Percentiles rank a stretch among this genome's conserved stretches.
phyloP scores from a whole-genome alignment of 2,888 invertebrate genomes.

The Polietes domitor region DNA sequence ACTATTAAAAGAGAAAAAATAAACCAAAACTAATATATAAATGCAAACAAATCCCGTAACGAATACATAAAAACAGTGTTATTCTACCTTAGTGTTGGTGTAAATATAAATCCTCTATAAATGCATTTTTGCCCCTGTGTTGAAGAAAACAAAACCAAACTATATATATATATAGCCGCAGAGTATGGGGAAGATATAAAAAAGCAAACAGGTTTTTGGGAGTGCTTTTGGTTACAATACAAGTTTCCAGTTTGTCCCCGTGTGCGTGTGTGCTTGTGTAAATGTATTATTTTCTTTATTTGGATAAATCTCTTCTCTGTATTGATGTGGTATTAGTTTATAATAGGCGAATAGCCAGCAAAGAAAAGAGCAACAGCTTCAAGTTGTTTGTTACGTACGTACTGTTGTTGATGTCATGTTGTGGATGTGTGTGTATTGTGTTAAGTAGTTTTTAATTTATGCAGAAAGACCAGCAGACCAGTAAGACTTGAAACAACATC shows the following conservation, averaged over 20 bases:
- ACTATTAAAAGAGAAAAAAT: background rate
- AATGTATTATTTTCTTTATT: background rate
- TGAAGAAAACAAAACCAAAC: background rate
- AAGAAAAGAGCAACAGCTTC: too few relatives aligned
- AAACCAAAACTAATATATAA: too few relatives aligned
- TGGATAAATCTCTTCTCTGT: too few relatives aligned
- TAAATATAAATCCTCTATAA: too few relatives aligned
- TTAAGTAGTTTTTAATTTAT: slow-evolving; percentile 49
- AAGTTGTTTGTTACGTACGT: too few relatives aligned
- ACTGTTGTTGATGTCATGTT: too few relatives aligned
- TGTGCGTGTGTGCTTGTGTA: slow-evolving; percentile 31
- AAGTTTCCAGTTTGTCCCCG: slow-evolving; percentile 57
- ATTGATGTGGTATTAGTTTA: too few relatives aligned
- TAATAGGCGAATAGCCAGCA: too few relatives aligned
- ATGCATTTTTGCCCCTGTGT: too few relatives aligned
- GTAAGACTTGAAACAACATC: slow-evolving; percentile 57
- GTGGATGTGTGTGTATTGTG: slow-evolving; percentile 12
- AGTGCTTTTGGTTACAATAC: slow-evolving; percentile 67
- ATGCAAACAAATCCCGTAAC: too few relatives aligned
- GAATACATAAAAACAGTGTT: background rate
- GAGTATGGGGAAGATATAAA: slow-evolving; percentile 55
- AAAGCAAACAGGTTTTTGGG: slow-evolving; percentile 71
- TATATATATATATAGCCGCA: background rate
- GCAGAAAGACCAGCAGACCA: slow-evolving; percentile 53
- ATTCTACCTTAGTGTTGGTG: slow-evolving; percentile 2